Percentiles rank a stretch among this genome's conserved stretches.
Evolutionary conservation across 2,888 invertebrate genomes (phyloP).

Genomic region (Meliscaeva auricollis): DNA sequence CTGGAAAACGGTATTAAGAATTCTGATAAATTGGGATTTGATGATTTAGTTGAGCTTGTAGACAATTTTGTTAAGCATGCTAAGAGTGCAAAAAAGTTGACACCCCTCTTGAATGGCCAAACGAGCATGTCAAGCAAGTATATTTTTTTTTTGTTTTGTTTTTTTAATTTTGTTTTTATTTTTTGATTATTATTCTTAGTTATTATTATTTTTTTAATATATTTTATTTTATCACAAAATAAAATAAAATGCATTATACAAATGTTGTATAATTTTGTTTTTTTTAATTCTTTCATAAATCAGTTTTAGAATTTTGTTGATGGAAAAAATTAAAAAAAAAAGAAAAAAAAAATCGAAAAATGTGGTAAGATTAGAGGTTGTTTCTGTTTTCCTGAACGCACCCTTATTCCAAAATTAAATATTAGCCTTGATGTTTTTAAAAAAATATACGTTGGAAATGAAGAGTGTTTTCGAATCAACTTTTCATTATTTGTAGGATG

Average conservation of each 20-base stretch:
- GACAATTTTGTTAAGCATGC: constrained; percentile 80
- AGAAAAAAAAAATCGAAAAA: constrained; percentile 6
- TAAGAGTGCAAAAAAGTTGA: constrained; percentile 78
- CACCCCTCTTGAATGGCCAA: constrained; percentile 78
- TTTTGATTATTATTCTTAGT: constrained; percentile 47
- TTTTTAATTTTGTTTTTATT: constrained; percentile 74
- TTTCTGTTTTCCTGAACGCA: constrained; percentile 28
- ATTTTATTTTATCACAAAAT: constrained; percentile 28
- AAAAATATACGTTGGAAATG: background rate
- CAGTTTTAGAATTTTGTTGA: constrained; percentile 34
- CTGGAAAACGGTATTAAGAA: constrained; percentile 83
- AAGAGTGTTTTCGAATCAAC: background rate
- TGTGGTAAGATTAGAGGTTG: constrained; percentile 51
- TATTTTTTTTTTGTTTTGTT: constrained; percentile 79
- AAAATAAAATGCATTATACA: constrained; percentile 29
- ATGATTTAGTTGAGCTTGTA: constrained; percentile 80
- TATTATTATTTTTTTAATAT: constrained; percentile 65
- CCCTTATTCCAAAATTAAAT: background rate
- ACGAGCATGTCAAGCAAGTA: constrained; percentile 84
- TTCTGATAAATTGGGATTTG: constrained; percentile 77
- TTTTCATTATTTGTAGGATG: background rate
- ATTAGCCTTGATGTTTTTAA: background rate
- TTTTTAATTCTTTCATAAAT: no score
- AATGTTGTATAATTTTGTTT: constrained; percentile 24
- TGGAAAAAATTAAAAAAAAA: constrained; percentile 4